phyloP scores from a whole-genome alignment of 1,140 invertebrate genomes.

The Cydia amplana region DNA sequence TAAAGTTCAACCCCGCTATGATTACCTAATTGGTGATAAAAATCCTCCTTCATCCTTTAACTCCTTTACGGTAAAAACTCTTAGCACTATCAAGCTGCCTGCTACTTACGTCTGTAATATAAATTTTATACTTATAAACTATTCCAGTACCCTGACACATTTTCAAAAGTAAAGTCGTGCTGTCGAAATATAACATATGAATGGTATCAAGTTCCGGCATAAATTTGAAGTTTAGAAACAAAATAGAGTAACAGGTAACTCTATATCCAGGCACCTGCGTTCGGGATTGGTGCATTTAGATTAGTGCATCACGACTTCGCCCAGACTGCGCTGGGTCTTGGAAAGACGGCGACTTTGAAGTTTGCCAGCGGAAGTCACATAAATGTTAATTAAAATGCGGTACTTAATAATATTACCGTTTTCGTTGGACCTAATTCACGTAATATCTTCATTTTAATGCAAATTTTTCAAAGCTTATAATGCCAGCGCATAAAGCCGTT shows the following conservation, averaged over 20 bases:
- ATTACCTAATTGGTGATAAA: no score
- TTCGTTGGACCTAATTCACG: slow-evolving; percentile 72
- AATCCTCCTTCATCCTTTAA: no score
- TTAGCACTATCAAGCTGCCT: no score
- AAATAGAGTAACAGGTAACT: slow-evolving; percentile 48
- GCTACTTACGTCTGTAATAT: not conserved
- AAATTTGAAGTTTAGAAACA: slow-evolving; percentile 57
- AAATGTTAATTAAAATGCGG: slow-evolving; percentile 77
- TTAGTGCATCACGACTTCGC: slow-evolving; percentile 62
- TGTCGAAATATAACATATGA: slow-evolving; percentile 2
- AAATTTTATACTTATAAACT: not conserved
- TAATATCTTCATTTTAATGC: slow-evolving; percentile 73
- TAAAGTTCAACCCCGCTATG: no score
- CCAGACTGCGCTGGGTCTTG: slow-evolving; percentile 29
- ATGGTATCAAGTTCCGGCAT: slow-evolving; percentile 48
- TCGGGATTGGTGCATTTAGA: slow-evolving; percentile 59
- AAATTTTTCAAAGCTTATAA: not conserved
- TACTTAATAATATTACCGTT: slow-evolving; percentile 74
- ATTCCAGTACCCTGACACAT: not conserved
- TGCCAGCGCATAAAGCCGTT: no score
- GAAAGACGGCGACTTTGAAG: slow-evolving; percentile 49
- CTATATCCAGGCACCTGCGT: slow-evolving; percentile 55
- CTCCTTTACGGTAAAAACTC: no score
- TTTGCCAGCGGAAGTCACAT: slow-evolving; percentile 68
- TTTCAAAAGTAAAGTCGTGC: not conserved